These are phyloP conservation scores for Genyomyrus donnyi DNA, from an alignment of 2,113 vertebrate species.

Conservation along the genomic window DNA sequence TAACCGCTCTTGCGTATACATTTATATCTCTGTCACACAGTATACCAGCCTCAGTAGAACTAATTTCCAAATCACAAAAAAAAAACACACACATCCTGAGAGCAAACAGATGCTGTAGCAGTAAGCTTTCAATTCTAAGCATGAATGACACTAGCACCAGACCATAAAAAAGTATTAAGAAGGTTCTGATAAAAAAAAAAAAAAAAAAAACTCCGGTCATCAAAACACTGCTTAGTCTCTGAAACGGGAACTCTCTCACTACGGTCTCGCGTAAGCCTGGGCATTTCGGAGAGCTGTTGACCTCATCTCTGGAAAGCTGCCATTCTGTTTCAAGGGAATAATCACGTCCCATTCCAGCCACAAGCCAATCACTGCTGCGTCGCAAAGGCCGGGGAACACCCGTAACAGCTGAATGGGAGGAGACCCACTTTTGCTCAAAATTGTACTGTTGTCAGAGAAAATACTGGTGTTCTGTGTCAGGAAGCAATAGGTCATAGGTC, in stretches of 20 bases:
- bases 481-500: neutral
- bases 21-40: neutral
- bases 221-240: neutral
- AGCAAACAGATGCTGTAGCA: neutral
- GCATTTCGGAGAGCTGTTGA: neutral
- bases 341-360: neutral
- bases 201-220: neutral
- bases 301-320: neutral
- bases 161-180: neutral
- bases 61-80: neutral
- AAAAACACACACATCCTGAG: neutral
- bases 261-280: neutral
- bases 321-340: neutral
- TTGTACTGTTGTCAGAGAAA: neutral
- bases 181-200: neutral
- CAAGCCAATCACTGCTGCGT: neutral
- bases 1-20: neutral
- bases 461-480: neutral
- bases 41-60: neutral
- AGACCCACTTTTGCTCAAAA: neutral
- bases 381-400: neutral
- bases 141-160: slow-evolving; percentile 1
- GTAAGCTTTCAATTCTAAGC: slow-evolving; percentile 5
- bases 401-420: neutral
- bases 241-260: neutral